Conservation (phyloP, 1,140 invertebrate genomes). For the Rhynchophorus ferrugineus region DNA sequence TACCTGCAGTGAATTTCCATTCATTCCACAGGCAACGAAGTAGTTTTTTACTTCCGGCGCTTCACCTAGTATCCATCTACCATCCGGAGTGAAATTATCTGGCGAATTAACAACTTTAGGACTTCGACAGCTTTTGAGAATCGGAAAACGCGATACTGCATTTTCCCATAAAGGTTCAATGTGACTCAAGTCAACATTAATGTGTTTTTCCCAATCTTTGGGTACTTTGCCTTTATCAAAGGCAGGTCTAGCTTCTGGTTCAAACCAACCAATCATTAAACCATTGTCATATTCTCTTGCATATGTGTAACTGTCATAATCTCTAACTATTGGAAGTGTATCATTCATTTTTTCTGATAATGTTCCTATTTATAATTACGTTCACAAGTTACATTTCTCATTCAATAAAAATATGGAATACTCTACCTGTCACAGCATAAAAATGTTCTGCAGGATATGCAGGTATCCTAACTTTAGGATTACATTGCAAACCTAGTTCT, state of each 20-base stretch:
- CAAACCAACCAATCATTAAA: constrained; percentile 63
- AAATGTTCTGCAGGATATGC: constrained; percentile 65
- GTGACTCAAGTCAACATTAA: constrained; percentile 54
- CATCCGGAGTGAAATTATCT: constrained; percentile 73
- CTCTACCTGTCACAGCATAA: constrained; percentile 57
- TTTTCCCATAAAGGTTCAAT: constrained; percentile 56
- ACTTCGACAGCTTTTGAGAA: constrained; percentile 48
- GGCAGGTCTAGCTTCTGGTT: constrained; percentile 55
- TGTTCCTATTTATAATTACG: constrained; percentile 5
- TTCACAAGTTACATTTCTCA: too few relatives aligned
- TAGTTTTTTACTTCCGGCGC: constrained; percentile 70
- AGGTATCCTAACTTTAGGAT: constrained; percentile 58
- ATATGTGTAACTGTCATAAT: constrained; percentile 63
- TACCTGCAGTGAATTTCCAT: constrained; percentile 53
- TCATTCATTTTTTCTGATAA: constrained; percentile 26
- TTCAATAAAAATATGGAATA: too few relatives aligned
- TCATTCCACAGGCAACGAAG: constrained; percentile 71
- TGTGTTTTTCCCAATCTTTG: constrained; percentile 49
- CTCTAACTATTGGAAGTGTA: constrained; percentile 51
- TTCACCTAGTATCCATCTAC: constrained; percentile 63
- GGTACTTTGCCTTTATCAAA: constrained; percentile 53
- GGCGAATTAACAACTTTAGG: constrained; percentile 59
- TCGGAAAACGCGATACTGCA: constrained; percentile 58
- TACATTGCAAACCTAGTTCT: constrained; percentile 55
- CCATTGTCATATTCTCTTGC: constrained; percentile 49